Evolutionary conservation across 2,888 invertebrate species (phyloP).

Genomic region (Hydraecia micacea): DNA sequence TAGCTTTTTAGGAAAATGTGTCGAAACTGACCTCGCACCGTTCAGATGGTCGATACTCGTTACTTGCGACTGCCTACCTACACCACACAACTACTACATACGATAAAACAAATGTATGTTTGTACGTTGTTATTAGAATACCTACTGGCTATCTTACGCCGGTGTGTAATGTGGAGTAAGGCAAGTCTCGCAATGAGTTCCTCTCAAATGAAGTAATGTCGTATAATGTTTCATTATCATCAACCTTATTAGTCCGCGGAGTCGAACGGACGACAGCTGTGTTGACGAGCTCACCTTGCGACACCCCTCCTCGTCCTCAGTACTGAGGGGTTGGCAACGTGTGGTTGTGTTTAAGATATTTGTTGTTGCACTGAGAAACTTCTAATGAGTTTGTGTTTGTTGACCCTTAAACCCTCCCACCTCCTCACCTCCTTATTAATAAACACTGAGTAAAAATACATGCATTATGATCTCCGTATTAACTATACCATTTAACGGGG

Average conservation of each 20-base stretch:
- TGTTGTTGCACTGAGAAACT: neutral
- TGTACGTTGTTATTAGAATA: neutral
- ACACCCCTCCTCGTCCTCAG: neutral
- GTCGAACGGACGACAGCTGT: neutral
- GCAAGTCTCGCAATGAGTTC: conserved; percentile 25
- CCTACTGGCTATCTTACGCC: conserved; percentile 1
- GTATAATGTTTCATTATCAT: conserved; percentile 35
- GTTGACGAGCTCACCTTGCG: conserved; percentile 7
- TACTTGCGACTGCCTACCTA: neutral
- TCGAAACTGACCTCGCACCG: conserved; percentile 39
- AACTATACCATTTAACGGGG: neutral
- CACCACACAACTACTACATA: neutral
- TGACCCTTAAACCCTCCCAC: neutral
- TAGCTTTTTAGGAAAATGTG: conserved; percentile 18
- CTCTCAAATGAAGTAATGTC: conserved; percentile 43
- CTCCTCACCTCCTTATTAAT: neutral
- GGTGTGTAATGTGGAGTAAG: conserved; percentile 21
- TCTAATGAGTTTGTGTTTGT: neutral
- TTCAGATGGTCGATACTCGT: conserved; percentile 3
- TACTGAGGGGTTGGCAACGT: neutral
- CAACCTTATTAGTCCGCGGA: conserved; percentile 17
- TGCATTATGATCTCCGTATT: neutral
- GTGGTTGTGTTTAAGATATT: neutral
- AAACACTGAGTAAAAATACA: neutral
- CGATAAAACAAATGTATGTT: neutral